phyloP scores from a whole-genome alignment of 2,888 invertebrate genomes.

The Yponomeuta evonymella region DNA sequence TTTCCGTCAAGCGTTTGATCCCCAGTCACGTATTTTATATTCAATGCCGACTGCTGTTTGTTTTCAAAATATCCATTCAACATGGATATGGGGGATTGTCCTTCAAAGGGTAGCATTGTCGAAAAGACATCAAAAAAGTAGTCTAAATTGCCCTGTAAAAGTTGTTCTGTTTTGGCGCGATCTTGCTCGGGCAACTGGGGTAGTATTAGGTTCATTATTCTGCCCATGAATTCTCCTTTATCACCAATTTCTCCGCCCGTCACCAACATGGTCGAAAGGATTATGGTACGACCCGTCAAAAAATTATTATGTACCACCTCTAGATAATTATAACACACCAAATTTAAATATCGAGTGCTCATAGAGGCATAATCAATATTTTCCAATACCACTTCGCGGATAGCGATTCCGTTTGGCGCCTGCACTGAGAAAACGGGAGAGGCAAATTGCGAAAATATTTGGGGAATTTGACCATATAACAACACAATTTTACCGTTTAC shows the following conservation, averaged over 20 bases:
- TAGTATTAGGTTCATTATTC: background rate
- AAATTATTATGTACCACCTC: background rate
- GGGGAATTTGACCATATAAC: background rate
- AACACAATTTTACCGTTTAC: background rate
- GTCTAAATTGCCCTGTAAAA: background rate
- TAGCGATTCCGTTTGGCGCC: background rate
- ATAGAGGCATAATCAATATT: background rate
- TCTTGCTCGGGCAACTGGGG: background rate
- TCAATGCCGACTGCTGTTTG: background rate
- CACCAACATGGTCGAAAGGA: background rate
- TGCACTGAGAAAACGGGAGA: background rate
- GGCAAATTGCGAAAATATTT: background rate
- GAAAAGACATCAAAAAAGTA: background rate
- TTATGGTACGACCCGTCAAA: background rate
- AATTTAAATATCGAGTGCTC: background rate
- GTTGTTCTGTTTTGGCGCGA: background rate
- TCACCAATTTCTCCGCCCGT: background rate
- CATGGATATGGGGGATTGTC: background rate
- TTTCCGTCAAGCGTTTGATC: background rate
- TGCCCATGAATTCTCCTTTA: background rate
- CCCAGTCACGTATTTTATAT: background rate
- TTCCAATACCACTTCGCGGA: background rate
- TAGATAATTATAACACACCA: background rate
- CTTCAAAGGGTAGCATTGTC: background rate
- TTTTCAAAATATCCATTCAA: conserved; percentile 2